Conservation (phyloP, 2,113 vertebrate species). For the Enhydra lutris region DNA sequence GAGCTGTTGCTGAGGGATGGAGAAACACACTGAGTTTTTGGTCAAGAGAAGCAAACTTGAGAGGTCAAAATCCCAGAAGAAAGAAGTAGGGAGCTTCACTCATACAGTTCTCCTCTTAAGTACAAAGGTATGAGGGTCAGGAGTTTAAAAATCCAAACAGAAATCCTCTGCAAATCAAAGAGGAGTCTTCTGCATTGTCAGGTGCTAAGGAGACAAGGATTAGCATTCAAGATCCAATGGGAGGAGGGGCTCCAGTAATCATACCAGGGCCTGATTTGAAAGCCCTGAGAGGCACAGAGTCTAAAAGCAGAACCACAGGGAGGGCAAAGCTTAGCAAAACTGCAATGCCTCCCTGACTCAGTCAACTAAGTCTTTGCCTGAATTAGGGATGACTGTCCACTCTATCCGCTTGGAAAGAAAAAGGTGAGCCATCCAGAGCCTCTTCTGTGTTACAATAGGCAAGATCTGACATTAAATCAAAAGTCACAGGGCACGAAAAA, state of each 20-base stretch:
- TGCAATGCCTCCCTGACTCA: neutral
- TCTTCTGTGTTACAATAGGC: neutral
- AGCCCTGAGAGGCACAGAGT: neutral
- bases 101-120: neutral
- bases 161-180: neutral
- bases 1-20: neutral
- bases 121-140: fast-evolving
- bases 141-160: neutral
- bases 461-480: neutral
- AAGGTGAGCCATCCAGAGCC: neutral
- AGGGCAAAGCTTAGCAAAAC: fast-evolving
- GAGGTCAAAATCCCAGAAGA: neutral
- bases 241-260: neutral
- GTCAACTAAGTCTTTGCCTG: neutral
- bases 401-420: neutral
- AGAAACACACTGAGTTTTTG: neutral
- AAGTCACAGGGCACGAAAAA: neutral
- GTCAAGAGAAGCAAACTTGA: neutral
- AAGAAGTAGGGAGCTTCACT: neutral
- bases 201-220: neutral
- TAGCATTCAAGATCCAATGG: neutral
- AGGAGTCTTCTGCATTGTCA: no score
- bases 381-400: no score
- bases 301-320: no score
- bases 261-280: neutral